Evolutionary conservation across 2,797 vertebrate genomes (phyloP).

Genomic region (Peromyscus eremicus): DNA sequence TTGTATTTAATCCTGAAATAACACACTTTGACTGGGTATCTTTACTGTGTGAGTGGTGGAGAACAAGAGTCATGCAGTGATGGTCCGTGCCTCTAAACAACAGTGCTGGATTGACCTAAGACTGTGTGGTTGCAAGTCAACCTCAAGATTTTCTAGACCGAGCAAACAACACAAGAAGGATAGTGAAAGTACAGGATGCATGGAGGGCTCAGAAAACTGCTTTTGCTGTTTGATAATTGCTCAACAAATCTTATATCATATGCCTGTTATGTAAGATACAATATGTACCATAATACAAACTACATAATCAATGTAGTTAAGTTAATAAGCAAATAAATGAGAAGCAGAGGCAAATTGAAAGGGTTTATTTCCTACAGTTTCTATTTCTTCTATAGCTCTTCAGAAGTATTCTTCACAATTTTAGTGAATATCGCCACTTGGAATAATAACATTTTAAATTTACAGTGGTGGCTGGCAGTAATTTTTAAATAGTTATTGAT

Average conservation of each 20-base stretch:
- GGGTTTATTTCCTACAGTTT: background rate
- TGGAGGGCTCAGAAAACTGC: background rate
- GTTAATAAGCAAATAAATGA: background rate
- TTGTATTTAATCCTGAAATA: slow-evolving; percentile 30
- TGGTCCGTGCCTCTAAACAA: background rate
- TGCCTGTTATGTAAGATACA: background rate
- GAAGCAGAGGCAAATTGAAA: background rate
- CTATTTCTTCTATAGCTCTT: background rate
- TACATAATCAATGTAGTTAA: background rate
- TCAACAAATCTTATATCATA: background rate
- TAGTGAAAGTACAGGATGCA: background rate
- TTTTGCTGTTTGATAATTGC: background rate
- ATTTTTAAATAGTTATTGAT: slow-evolving; percentile 7
- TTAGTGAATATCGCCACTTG: background rate
- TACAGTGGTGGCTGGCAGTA: background rate
- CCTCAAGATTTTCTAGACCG: background rate
- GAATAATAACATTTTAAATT: slow-evolving; percentile 38
- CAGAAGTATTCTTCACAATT: background rate
- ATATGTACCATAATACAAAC: background rate
- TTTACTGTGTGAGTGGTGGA: background rate
- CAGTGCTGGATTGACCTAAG: background rate
- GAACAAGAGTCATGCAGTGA: background rate
- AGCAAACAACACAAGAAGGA: background rate
- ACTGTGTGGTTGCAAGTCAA: no score
- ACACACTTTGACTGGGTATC: background rate